phyloP scores from a whole-genome alignment of 2,113 vertebrate species.

The Phocoena sinus region DNA sequence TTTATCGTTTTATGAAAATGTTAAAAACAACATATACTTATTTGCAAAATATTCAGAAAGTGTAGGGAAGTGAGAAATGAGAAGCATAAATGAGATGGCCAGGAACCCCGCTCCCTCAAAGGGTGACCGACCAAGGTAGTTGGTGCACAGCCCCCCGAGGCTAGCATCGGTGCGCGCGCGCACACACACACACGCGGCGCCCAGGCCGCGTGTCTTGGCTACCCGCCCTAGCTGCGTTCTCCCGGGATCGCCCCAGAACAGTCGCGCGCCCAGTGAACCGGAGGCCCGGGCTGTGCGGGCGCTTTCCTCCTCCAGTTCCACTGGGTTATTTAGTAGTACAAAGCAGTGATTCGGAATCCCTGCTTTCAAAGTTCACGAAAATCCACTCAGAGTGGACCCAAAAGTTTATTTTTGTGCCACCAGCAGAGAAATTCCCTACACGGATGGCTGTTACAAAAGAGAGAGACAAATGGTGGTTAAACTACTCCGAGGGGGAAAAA shows the following conservation, averaged over 20 bases:
- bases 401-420: background rate
- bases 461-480: background rate
- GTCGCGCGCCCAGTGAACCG: background rate
- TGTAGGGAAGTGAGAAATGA: background rate
- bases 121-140: fast-evolving
- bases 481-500: background rate
- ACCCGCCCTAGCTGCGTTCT: fast-evolving
- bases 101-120: fast-evolving
- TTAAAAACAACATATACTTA: background rate
- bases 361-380: background rate
- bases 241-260: background rate
- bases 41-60: background rate
- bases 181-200: too few species aligned
- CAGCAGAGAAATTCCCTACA: background rate
- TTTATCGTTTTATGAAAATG: background rate
- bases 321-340: background rate
- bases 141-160: background rate
- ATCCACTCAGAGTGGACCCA: background rate
- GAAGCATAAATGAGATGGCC: background rate
- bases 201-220: fast-evolving
- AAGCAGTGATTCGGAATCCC: background rate
- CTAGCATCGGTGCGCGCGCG: background rate
- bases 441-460: background rate
- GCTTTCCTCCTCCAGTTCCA: background rate
- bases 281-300: background rate